A percentile compares a stretch with the other conserved stretches of the same genome.
phyloP scores from a whole-genome alignment of 2,797 vertebrate genomes.

The Champsocephalus gunnari region DNA sequence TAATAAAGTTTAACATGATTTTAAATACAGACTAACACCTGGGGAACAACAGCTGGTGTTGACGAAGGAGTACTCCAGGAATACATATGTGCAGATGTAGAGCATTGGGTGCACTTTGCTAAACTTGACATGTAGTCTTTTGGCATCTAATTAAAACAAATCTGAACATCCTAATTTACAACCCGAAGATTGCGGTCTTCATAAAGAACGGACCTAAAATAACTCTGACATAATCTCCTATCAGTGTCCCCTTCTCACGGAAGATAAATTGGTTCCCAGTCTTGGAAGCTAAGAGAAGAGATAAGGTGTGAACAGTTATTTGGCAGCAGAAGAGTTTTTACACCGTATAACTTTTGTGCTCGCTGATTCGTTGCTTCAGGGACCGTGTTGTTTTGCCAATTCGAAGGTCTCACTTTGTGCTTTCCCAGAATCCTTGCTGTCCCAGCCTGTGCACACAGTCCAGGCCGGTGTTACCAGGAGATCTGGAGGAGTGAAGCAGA shows the following conservation, averaged over 20 bases:
- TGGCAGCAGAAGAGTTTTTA: conserved; percentile 50
- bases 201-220: conserved; percentile 55
- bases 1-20: not conserved
- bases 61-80: not conserved
- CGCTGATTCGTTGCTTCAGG: conserved; percentile 32
- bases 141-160: conserved; percentile 43
- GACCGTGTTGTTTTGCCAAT: conserved; percentile 39
- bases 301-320: conserved; percentile 69
- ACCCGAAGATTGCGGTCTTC: conserved; percentile 46
- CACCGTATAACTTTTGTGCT: conserved; percentile 55
- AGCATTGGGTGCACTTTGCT: not conserved
- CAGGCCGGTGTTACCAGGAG: conserved; percentile 25
- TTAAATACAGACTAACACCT: not conserved
- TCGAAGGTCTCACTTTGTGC: conserved; percentile 28
- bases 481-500: conserved; percentile 40
- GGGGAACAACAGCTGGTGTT: not conserved
- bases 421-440: conserved; percentile 30
- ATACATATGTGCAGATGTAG: not conserved
- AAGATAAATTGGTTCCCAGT: conserved; percentile 72
- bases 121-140: conserved; percentile 17
- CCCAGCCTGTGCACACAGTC: conserved; percentile 20
- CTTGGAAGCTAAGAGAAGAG: conserved; percentile 61
- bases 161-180: conserved; percentile 47
- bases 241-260: conserved; percentile 66
- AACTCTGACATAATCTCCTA: conserved; percentile 72